Conservation (phyloP, 1,140 invertebrate species). For the Drosophila sp. region DNA sequence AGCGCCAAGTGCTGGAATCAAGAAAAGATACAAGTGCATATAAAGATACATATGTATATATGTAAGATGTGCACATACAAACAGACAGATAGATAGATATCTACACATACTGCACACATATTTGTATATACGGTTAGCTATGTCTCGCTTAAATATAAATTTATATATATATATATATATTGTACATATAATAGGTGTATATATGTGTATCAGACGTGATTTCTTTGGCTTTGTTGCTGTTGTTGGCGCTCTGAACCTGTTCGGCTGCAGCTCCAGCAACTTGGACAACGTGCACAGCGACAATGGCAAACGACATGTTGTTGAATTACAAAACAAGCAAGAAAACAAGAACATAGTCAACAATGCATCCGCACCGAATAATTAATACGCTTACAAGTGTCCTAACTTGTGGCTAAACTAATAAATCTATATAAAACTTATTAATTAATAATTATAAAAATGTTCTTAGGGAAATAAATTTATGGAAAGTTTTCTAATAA, state of each 20-base stretch:
- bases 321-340: conserved; percentile 71
- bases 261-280: conserved; percentile 54
- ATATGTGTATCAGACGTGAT: conserved; percentile 77
- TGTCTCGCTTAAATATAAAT: conserved; percentile 16
- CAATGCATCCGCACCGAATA: conserved; percentile 39
- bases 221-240: conserved; percentile 66
- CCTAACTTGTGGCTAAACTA: neutral
- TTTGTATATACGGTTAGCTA: conserved; percentile 4
- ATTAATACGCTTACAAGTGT: conserved; percentile 34
- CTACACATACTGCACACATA: conserved; percentile 13
- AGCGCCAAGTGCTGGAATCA: conserved; percentile 64
- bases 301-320: conserved; percentile 70
- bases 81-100: conserved; percentile 35
- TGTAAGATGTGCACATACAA: neutral
- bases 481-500: no score
- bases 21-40: conserved; percentile 34
- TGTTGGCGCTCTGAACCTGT: conserved; percentile 66
- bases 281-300: conserved; percentile 58
- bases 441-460: no score
- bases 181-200: no score
- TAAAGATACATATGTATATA: conserved; percentile 4
- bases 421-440: neutral
- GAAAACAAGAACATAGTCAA: conserved; percentile 42
- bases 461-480: no score
- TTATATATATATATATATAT: conserved; percentile 39